Evolutionary conservation across 2,113 vertebrate genomes (phyloP), one percentile per base, ranked within the genome.

Genomic region (Brachypteracias leptosomus): DNA sequence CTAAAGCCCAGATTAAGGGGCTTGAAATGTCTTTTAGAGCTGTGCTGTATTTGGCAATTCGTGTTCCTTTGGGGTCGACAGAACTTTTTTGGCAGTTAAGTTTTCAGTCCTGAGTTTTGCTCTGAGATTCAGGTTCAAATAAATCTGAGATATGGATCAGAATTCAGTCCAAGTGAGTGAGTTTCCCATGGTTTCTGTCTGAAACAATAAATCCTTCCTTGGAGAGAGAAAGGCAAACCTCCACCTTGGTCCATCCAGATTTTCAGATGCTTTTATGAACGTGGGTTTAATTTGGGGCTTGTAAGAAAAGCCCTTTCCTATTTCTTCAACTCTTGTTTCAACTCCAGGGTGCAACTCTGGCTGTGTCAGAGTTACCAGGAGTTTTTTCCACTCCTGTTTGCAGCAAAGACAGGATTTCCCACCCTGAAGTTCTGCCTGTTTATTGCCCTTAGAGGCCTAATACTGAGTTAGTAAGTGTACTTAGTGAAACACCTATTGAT

Each of bases 141-240:
- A 90, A 88, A 90, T 90, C 52, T 57, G 88, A 94, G 86, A 84
- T 47, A 46, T 73, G 52, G 68, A 90, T 40, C 57, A 90, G 85
- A 83, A 78, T 59, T 93, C 52, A n/a, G 85, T 81, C 92, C 94
- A 95, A 96, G 90, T 47, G 65, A 90, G 33, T 13, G 65, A 94
- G 65, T 96, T 95, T 97, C 92, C 73, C 95, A 92, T 86, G 88
- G 55, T 93, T 93, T 95, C 75, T 90, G 75, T 94, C 90, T 90
- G 88, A 94, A 94, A 84, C 63, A 67, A 81, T 84, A 95, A 94
- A 93, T 89, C 57, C 82, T 92, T 84, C 72, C 55, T 92, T 1
- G 0, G 88, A 86, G 77, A 81, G 54, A 83, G 40, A 85, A 80
- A 67, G 51, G 61, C 13, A 78, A 84, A 57, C 55, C 35, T 93